phyloP scores from a whole-genome alignment of 2,888 invertebrate species.

The Drosophila stalkeri region DNA sequence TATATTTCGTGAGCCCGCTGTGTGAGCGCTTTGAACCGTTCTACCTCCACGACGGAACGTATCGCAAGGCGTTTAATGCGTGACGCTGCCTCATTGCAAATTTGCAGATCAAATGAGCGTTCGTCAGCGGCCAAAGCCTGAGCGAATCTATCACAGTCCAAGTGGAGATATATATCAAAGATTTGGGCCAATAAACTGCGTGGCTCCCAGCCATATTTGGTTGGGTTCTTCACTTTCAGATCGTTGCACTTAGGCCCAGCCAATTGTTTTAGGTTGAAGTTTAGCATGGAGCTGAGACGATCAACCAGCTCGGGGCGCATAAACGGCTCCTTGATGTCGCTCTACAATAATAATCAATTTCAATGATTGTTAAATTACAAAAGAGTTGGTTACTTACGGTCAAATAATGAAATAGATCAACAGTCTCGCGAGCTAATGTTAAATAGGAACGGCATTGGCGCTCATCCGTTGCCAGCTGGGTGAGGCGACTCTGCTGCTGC shows the following conservation, averaged over 20 bases:
- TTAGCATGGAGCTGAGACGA: slow-evolving; percentile 98
- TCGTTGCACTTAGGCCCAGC: slow-evolving; percentile 98
- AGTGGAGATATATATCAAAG: slow-evolving; percentile 98
- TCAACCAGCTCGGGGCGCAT: slow-evolving; percentile 96
- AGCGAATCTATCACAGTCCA: slow-evolving; percentile 96
- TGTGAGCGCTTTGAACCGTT: slow-evolving; percentile 92
- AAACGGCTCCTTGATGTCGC: slow-evolving; percentile 97
- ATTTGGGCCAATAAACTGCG: slow-evolving; percentile 95
- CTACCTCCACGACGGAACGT: slow-evolving; percentile 93
- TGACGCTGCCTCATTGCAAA: slow-evolving; percentile 95
- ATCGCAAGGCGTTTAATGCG: slow-evolving; percentile 92
- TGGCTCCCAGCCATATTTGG: slow-evolving; percentile 99
- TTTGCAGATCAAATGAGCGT: slow-evolving; percentile 96
- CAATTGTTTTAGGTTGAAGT: slow-evolving; percentile 98
- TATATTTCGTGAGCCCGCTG: slow-evolving; percentile 92
- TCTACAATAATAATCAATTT: slow-evolving; percentile 35
- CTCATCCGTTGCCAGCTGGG: slow-evolving; percentile 94
- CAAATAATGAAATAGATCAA: slow-evolving; percentile 98
- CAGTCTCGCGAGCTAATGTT: slow-evolving; percentile 96
- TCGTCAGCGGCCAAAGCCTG: slow-evolving; percentile 98
- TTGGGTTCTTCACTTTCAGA: slow-evolving; percentile 95
- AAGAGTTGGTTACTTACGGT: slow-evolving; percentile 86
- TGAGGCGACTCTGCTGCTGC: slow-evolving; percentile 90
- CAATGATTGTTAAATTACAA: background rate
- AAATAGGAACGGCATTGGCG: slow-evolving; percentile 95